Conservation (phyloP, 1,140 invertebrate genomes). For the Neelides sp. region DNA sequence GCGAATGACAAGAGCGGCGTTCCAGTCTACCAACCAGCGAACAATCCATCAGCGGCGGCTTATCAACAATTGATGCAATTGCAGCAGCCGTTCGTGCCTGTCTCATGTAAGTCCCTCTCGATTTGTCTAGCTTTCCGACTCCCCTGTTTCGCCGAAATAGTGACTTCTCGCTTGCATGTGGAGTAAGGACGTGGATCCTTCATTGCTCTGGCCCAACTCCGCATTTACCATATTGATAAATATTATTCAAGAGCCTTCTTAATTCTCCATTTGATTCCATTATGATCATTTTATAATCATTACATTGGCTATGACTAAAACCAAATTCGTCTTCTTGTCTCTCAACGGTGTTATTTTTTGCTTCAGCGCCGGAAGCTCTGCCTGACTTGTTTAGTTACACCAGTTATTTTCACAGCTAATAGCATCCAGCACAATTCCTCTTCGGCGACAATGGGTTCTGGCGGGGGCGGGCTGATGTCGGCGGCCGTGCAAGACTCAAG, state of each 20-base stretch:
- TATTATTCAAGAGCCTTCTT: not conserved
- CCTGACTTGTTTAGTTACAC: conserved; percentile 31
- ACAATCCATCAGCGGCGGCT: conserved; percentile 46
- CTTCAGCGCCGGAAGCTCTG: too few species aligned
- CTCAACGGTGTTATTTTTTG: too few species aligned
- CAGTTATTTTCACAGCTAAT: conserved; percentile 31
- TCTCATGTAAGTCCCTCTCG: conserved; percentile 39
- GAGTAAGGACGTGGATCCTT: too few species aligned
- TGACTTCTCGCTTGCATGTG: conserved; percentile 37
- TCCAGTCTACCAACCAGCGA: conserved; percentile 81
- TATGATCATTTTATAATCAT: too few species aligned
- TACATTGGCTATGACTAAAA: too few species aligned
- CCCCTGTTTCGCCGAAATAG: conserved; percentile 72
- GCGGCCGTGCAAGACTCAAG: conserved; percentile 13
- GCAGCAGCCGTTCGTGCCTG: conserved; percentile 62
- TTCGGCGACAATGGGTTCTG: conserved; percentile 5
- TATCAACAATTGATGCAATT: conserved; percentile 92
- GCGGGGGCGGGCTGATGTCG: not conserved
- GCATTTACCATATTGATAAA: too few species aligned
- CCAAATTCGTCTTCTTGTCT: too few species aligned
- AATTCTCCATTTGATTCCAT: too few species aligned
- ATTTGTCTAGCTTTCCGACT: conserved; percentile 64
- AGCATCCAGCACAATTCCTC: conserved; percentile 27
- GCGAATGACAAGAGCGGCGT: conserved; percentile 82
- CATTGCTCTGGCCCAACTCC: too few species aligned